A percentile compares a stretch with the other conserved stretches of the same genome.
These are phyloP conservation scores for Brachypalpus laphriformis DNA, from an alignment of 2,888 invertebrate species.

Conservation along the genomic window DNA sequence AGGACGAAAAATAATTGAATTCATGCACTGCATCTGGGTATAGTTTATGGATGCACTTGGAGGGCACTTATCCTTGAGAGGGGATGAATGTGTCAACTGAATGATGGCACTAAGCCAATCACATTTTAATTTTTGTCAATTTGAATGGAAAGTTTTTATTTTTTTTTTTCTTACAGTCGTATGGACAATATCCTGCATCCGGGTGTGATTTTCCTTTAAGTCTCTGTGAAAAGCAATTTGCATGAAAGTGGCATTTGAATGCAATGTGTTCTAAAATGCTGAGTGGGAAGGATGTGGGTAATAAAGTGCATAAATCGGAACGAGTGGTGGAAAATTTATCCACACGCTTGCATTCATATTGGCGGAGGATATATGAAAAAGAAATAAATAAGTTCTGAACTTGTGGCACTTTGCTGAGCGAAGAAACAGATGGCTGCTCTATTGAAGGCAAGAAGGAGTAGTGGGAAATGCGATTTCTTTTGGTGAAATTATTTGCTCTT, in stretches of 20 bases:
- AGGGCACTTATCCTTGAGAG: not conserved
- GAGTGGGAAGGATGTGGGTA: not conserved
- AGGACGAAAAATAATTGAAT: not conserved
- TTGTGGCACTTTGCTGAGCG: not conserved
- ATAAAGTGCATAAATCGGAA: conserved; percentile 10
- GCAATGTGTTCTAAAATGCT: not conserved
- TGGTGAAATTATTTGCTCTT: not conserved
- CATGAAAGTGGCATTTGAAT: not conserved
- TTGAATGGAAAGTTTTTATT: not conserved
- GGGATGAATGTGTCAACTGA: not conserved
- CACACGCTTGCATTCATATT: too few relatives aligned
- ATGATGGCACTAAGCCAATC: not conserved
- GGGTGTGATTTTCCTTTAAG: too few relatives aligned
- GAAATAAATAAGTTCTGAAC: not conserved
- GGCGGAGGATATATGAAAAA: too few relatives aligned
- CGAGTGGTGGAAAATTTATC: not conserved
- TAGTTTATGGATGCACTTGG: not conserved
- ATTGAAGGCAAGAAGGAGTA: not conserved
- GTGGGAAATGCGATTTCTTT: too few relatives aligned
- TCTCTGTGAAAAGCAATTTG: too few relatives aligned
- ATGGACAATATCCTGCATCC: not conserved
- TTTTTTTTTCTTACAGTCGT: not conserved
- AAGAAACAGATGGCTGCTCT: not conserved
- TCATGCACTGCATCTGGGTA: not conserved
- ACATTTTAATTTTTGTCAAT: not conserved